These are phyloP conservation scores for Branchinecta lynchi DNA, from an alignment of 1,140 invertebrate genomes.

Conservation along the genomic window DNA sequence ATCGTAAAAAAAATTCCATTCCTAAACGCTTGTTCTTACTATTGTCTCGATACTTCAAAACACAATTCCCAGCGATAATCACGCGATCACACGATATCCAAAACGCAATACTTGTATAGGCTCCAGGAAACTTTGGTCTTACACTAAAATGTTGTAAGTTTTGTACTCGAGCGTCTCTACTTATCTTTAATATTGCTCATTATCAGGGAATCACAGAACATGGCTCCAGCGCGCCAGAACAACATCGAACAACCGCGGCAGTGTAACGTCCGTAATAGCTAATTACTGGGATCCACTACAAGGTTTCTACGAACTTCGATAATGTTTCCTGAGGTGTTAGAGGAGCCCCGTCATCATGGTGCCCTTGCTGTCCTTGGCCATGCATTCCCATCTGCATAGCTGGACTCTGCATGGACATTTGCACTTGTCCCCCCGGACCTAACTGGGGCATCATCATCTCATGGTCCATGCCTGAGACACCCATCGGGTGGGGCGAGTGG, in stretches of 20 bases:
- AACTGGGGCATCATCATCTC: slow-evolving; percentile 26
- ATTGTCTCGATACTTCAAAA: too few relatives aligned
- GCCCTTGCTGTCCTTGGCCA: not conserved
- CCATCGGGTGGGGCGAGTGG: slow-evolving; percentile 29
- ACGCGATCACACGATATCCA: too few relatives aligned
- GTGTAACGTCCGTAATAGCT: slow-evolving; percentile 19
- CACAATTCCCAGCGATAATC: too few relatives aligned
- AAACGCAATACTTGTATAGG: too few relatives aligned
- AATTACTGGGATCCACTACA: slow-evolving; percentile 37
- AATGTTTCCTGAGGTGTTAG: slow-evolving; percentile 82
- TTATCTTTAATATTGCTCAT: slow-evolving; percentile 24
- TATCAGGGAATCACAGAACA: slow-evolving; percentile 23
- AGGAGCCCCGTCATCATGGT: slow-evolving; percentile 38
- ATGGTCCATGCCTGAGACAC: slow-evolving; percentile 24
- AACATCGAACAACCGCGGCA: not conserved
- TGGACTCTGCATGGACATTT: slow-evolving; percentile 10
- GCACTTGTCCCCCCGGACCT: not conserved
- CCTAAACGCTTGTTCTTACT: too few relatives aligned
- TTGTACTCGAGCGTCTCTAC: slow-evolving; percentile 12
- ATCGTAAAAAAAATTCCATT: too few relatives aligned
- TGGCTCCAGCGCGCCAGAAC: slow-evolving; percentile 10
- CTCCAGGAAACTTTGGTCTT: too few relatives aligned
- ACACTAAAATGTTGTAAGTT: not conserved
- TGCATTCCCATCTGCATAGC: slow-evolving; percentile 12
- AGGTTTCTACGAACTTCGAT: slow-evolving; percentile 80